Percentiles rank a stretch among this genome's conserved stretches.
These are phyloP conservation scores for Microcebus ravelobensis DNA, from an alignment of 2,113 vertebrate species.

Conservation along the genomic window DNA sequence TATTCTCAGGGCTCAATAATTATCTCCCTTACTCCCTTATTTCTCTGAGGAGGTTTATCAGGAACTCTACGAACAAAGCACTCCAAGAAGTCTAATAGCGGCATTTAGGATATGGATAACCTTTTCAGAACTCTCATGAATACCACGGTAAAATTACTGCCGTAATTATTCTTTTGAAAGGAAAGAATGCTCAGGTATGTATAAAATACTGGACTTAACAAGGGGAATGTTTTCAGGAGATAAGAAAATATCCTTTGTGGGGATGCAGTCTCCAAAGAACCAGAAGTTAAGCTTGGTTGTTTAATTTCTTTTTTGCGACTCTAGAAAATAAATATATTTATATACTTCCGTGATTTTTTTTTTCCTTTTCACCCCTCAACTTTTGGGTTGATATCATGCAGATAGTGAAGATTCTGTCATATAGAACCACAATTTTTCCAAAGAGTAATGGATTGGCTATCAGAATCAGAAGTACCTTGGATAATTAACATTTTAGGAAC, in stretches of 20 bases:
- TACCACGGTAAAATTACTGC: neutral
- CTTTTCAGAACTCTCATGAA: conserved; percentile 42
- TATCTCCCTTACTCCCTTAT: conserved; percentile 15
- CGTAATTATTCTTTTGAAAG: conserved; percentile 28
- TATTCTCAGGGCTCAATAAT: neutral
- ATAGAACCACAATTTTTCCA: neutral
- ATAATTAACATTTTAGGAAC: conserved; percentile 13
- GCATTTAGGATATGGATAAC: conserved; percentile 39
- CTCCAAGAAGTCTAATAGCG: neutral
- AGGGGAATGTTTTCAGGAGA: conserved; percentile 30
- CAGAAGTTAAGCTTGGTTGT: neutral
- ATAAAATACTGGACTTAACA: conserved; percentile 14
- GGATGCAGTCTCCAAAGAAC: neutral
- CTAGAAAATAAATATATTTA: neutral
- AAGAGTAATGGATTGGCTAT: neutral
- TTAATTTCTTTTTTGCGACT: conserved; percentile 30
- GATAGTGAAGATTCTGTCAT: neutral
- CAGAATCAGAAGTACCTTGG: neutral
- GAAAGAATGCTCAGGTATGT: conserved; percentile 9
- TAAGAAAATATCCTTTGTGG: neutral
- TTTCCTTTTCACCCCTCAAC: neutral
- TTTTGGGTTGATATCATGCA: neutral
- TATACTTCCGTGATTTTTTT: neutral
- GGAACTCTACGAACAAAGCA: neutral
- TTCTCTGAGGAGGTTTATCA: conserved; percentile 28